Base-by-base conservation (phyloP, 2,797 vertebrate genomes). In the Sebastolobus alascanus region DNA sequence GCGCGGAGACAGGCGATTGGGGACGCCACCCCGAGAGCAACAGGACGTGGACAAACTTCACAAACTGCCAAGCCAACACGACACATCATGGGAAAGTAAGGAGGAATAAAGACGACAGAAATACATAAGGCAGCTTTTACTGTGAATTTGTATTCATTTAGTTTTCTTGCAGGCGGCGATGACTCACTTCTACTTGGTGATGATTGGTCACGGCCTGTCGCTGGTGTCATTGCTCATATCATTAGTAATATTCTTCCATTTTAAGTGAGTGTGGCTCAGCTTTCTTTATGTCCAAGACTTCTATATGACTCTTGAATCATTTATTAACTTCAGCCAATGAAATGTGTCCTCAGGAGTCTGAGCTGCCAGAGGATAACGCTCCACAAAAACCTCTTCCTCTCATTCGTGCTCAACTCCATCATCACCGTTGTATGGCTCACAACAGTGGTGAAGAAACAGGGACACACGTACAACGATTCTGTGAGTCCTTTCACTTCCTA, bases 311-410 rank as follows among this genome's bases (percentile, higher is more conserved):
- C 18, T 46, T 46, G 43, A 46, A 46, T 46, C 43, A 46, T 46
- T 46, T 8, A 46, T 46, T 46, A 0, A 46, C 43, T 46, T 46
- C 18, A 46, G 43, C 43, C 43, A 2, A 18, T 46, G 43, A 46
- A 46, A 46, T 46, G 43, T 46, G 12, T 77, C 83, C 20, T 68
- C 87, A 99, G 99, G 96, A 99, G 97, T 84, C 93, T 99, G 86
- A 99, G 98, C 89, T 99, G 99, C 92, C 98, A 99, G 75, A 97
- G 99, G 89, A 98, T 99, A 86, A 99, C 99, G 0, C 96, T 99
- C 63, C 99, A 99, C 86, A 99, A 99, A 95, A 99, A 99, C 91
- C 97, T 99, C 16, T 99, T 99, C 89, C 95, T 98, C 87, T 99
- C 99, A 1, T 99, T 99, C 29, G 95, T 98, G 75, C 95, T 97